A percentile compares a stretch with the other conserved stretches of the same genome.
These are phyloP conservation scores for Parapristionchus giblindavisi DNA, from an alignment of 2,888 invertebrate species.

Conservation along the genomic window DNA sequence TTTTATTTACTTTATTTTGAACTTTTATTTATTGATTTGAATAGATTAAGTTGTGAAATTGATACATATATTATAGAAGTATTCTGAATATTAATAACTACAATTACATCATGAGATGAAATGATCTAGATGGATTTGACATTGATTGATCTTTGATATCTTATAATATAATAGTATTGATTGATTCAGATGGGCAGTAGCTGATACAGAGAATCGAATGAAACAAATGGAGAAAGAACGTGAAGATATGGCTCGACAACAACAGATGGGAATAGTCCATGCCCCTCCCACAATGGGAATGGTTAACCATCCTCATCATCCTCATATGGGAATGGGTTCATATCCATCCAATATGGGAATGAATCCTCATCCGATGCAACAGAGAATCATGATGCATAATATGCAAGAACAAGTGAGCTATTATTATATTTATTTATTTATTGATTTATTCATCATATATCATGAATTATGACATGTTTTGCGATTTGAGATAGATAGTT, in stretches of 20 bases:
- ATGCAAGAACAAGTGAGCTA: too few relatives aligned
- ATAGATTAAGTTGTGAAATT: too few relatives aligned
- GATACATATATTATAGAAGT: too few relatives aligned
- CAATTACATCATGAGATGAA: not conserved
- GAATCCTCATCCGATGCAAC: too few relatives aligned
- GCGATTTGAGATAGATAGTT: not conserved
- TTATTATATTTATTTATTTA: not conserved
- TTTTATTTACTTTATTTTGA: too few relatives aligned
- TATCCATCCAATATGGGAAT: too few relatives aligned
- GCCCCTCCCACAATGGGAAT: not conserved
- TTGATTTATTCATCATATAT: not conserved
- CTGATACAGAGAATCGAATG: constrained; percentile 19
- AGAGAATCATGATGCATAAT: too few relatives aligned
- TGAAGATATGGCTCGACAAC: not conserved
- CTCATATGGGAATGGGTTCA: too few relatives aligned
- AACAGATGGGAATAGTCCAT: not conserved
- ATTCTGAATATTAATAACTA: not conserved
- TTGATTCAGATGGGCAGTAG: not conserved
- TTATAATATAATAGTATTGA: not conserved
- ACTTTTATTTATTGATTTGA: too few relatives aligned
- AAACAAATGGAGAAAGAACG: constrained; percentile 26
- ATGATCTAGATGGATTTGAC: not conserved
- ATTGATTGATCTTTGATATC: not conserved
- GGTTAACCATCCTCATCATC: too few relatives aligned
- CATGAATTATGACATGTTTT: not conserved